These are phyloP conservation scores for Ataeniobius toweri DNA, from an alignment of 2,797 vertebrate genomes.

Conservation along the genomic window DNA sequence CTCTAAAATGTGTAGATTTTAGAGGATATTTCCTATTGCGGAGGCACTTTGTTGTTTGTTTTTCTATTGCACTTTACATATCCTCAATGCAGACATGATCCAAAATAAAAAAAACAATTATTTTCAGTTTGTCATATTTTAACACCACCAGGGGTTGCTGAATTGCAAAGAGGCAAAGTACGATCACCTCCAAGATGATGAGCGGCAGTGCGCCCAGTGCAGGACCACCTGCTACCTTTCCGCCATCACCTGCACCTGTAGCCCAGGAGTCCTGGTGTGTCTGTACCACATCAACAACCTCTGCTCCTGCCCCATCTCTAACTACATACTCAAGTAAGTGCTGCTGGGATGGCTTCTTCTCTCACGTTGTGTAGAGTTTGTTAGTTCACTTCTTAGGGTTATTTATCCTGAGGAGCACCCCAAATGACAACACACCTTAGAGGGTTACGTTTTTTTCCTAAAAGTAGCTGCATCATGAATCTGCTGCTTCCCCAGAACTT, in stretches of 20 bases:
- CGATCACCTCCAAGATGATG: slow-evolving; percentile 93
- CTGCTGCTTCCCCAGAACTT: not conserved
- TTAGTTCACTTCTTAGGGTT: too few species aligned
- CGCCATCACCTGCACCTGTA: slow-evolving; percentile 90
- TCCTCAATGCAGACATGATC: not conserved
- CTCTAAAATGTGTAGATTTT: not conserved
- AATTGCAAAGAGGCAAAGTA: slow-evolving; percentile 83
- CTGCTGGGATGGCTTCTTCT: not conserved
- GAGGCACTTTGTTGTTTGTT: too few species aligned
- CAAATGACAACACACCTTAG: not conserved
- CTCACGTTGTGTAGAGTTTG: not conserved
- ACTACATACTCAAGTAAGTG: slow-evolving; percentile 91
- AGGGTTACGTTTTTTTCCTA: not conserved
- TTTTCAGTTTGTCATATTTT: not conserved
- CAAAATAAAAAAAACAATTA: not conserved
- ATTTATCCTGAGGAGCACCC: too few species aligned
- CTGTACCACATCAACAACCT: slow-evolving; percentile 87
- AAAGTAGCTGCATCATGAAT: not conserved
- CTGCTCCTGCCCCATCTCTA: slow-evolving; percentile 87
- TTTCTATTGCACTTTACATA: not conserved
- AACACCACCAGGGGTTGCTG: slow-evolving; percentile 82
- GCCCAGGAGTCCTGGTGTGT: slow-evolving; percentile 88
- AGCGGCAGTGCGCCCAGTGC: slow-evolving; percentile 93
- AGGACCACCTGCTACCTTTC: slow-evolving; percentile 98
- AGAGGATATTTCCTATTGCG: too few species aligned